phyloP scores from a whole-genome alignment of 2,888 invertebrate genomes.

The Polia nebulosa region DNA sequence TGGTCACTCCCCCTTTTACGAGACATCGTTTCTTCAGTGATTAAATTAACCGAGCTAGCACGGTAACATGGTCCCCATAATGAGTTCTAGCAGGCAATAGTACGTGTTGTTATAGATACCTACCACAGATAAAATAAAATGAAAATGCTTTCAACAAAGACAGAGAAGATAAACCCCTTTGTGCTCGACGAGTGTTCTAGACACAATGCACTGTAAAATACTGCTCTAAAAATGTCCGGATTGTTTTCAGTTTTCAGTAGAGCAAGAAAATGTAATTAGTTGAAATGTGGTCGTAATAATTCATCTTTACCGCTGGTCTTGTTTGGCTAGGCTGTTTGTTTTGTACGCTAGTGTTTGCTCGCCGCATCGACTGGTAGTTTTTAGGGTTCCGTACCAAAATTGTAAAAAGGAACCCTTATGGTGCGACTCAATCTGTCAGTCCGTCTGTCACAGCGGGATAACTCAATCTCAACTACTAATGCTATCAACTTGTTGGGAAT shows the following conservation, averaged over 20 bases:
- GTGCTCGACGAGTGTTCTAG: background rate
- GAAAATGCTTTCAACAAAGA: background rate
- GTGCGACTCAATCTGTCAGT: too few species aligned
- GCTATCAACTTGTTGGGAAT: too few species aligned
- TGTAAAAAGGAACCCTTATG: too few species aligned
- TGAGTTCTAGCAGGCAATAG: slow-evolving; percentile 54
- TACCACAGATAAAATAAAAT: slow-evolving; percentile 22
- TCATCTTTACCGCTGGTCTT: slow-evolving; percentile 13
- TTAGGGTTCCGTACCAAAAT: too few species aligned
- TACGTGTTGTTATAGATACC: slow-evolving; percentile 8
- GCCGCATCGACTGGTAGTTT: background rate
- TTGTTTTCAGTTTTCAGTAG: slow-evolving; percentile 10
- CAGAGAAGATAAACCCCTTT: background rate
- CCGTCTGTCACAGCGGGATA: too few species aligned
- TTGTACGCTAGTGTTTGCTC: slow-evolving; percentile 1
- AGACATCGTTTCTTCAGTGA: slow-evolving; percentile 61
- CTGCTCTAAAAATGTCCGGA: background rate
- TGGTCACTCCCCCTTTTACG: slow-evolving; percentile 69
- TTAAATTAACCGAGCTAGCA: slow-evolving; percentile 64
- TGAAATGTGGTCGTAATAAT: slow-evolving; percentile 28
- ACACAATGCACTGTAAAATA: slow-evolving; percentile 14
- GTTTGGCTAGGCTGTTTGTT: slow-evolving; percentile 15
- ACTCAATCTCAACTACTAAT: too few species aligned
- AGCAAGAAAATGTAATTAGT: slow-evolving; percentile 23
- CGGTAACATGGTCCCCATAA: slow-evolving; percentile 43